Base-by-base conservation (phyloP, 2,888 invertebrate genomes). In the Drosophila sordidula region DNA sequence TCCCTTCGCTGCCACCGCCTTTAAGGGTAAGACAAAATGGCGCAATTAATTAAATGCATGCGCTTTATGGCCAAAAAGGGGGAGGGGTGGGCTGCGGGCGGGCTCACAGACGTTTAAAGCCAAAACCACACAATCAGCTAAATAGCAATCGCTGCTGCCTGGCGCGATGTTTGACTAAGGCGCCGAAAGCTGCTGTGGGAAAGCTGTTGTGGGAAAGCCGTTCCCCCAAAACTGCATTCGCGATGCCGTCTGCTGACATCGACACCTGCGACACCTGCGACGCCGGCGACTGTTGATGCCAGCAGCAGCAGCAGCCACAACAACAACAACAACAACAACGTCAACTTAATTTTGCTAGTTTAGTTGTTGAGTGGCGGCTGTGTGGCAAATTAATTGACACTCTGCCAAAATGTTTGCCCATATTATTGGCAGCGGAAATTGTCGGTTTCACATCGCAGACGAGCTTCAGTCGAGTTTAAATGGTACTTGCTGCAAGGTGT, bases 61-160 rank as follows among this genome's bases (percentile, higher is more conserved):
- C 78, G 70, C 87, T 83, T 87, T 73, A 84, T 80, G 78, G 65
- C 75, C 67, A 3, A 34, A 45, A 55, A 47, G 49, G 50, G 39
- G 16, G 26, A 36, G 38, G 18, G 18, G 45, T 46, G 22, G 39
- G 12, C 16, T 51, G 47, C 45, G 29, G 38, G 22, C 9, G 36
- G 8, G 22, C 12, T 51, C 63, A 73, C 63, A 80, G 67, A 67
- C 63, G 73, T 49, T 87, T 78, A 70, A 81, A 80, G 81, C 67
- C 73, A 75, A 87, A 82, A 82, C 82, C 87, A 84, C 82, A 82
- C 85, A 82, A 82, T 82, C 82, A 82, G 87, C 82, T 82, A 82
- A 82, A 82, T 82, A 84, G 87, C 85, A 82, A 73, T 84, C 66
- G 87, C 61, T 69, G 87, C 58, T 69, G 87, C 46, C 66, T 63